Percentiles rank a stretch among this genome's conserved stretches.
These are phyloP conservation scores for Oligia fasciuncula DNA, from an alignment of 2,888 invertebrate genomes.

Conservation along the genomic window DNA sequence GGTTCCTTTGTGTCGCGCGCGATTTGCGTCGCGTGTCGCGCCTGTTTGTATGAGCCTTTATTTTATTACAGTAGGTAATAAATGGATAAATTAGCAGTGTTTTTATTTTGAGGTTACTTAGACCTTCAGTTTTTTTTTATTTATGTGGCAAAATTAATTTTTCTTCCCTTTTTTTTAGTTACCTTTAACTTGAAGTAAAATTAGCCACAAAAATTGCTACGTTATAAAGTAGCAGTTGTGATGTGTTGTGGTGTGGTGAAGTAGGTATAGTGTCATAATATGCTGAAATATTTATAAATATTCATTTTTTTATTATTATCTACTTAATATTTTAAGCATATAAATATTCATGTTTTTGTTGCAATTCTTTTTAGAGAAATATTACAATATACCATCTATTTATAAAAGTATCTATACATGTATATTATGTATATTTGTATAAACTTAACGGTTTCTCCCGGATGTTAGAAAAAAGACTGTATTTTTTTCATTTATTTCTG, in stretches of 20 bases:
- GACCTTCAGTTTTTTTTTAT: background rate
- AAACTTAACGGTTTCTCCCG: slow-evolving; percentile 12
- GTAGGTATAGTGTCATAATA: background rate
- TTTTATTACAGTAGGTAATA: too few relatives aligned
- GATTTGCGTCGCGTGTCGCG: too few relatives aligned
- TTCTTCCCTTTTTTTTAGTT: too few relatives aligned
- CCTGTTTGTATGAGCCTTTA: too few relatives aligned
- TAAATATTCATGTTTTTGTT: slow-evolving; percentile 14
- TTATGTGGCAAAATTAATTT: too few relatives aligned
- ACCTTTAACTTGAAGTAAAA: too few relatives aligned
- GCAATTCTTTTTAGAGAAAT: slow-evolving; percentile 1
- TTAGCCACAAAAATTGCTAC: too few relatives aligned
- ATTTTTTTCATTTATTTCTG: background rate
- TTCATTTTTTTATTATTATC: background rate
- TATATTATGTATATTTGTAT: background rate
- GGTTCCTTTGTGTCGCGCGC: too few relatives aligned
- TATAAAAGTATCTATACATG: background rate
- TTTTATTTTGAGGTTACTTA: background rate
- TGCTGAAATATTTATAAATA: slow-evolving; percentile 10
- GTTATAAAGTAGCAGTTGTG: too few relatives aligned
- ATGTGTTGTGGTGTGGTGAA: too few relatives aligned
- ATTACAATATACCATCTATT: slow-evolving; percentile 7
- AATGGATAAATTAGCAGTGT: background rate
- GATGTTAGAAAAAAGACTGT: slow-evolving; percentile 1
- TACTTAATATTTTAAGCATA: background rate